These are phyloP conservation scores for Hyalella azteca DNA, from an alignment of 2,888 invertebrate species.

Conservation along the genomic window DNA sequence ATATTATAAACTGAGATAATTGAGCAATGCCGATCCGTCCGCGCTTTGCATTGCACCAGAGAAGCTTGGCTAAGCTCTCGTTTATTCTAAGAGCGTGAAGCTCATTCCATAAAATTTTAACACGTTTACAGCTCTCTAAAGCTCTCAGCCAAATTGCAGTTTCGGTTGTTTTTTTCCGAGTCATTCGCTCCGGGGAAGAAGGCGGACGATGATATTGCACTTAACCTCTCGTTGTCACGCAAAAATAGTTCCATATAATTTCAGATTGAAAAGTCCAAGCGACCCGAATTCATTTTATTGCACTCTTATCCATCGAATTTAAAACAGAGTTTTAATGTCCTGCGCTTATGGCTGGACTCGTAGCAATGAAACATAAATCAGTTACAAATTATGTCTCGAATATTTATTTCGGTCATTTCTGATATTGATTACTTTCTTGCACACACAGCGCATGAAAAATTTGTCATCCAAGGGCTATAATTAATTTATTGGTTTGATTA, in stretches of 20 bases:
- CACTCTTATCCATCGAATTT: neutral
- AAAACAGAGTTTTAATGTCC: neutral
- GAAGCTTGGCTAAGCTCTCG: neutral
- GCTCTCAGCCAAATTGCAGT: constrained; percentile 25
- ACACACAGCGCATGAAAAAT: too few relatives aligned
- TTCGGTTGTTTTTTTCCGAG: constrained; percentile 15
- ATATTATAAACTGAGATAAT: too few relatives aligned
- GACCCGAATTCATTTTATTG: neutral
- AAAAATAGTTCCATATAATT: neutral
- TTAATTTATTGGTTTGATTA: too few relatives aligned
- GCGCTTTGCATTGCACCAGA: neutral
- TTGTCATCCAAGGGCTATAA: too few relatives aligned
- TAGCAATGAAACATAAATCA: too few relatives aligned
- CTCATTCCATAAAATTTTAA: constrained; percentile 34
- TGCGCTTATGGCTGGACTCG: too few relatives aligned
- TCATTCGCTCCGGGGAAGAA: constrained; percentile 6
- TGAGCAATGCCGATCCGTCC: neutral
- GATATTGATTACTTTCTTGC: too few relatives aligned
- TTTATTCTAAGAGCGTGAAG: neutral
- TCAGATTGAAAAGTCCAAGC: neutral
- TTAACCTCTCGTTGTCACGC: neutral
- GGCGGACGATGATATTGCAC: neutral
- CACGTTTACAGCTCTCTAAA: constrained; percentile 26
- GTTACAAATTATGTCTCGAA: too few relatives aligned
- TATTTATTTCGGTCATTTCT: too few relatives aligned